phyloP scores from a whole-genome alignment of 2,888 invertebrate species.

The Heteropelma amictum region DNA sequence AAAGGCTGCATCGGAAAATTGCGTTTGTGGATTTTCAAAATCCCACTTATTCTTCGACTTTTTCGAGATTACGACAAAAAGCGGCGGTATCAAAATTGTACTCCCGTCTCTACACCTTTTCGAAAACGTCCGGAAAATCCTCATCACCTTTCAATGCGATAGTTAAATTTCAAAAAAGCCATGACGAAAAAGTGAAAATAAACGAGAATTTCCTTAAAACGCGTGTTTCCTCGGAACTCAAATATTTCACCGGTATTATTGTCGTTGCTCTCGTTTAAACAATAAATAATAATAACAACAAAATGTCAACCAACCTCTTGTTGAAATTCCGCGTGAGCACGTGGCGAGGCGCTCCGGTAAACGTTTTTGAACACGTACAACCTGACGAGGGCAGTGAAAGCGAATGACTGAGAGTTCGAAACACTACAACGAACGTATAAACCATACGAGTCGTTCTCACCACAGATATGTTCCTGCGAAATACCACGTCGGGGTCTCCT shows the following conservation, averaged over 20 bases:
- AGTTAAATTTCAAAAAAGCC: neutral
- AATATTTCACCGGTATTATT: too few relatives aligned
- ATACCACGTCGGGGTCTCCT: neutral
- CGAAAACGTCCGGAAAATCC: too few relatives aligned
- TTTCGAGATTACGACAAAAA: too few relatives aligned
- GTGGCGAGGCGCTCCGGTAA: conserved; percentile 54
- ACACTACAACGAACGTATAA: conserved; percentile 73
- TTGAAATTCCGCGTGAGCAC: conserved; percentile 54
- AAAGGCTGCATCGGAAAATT: too few relatives aligned
- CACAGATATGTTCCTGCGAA: conserved; percentile 47
- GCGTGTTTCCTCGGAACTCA: too few relatives aligned
- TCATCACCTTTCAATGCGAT: too few relatives aligned
- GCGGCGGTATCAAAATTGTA: too few relatives aligned
- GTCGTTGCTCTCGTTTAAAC: too few relatives aligned
- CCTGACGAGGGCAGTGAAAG: conserved; percentile 73
- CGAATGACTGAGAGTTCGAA: conserved; percentile 74
- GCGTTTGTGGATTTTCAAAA: too few relatives aligned
- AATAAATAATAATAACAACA: neutral
- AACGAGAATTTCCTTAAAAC: too few relatives aligned
- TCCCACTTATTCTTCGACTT: too few relatives aligned
- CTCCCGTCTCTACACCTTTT: too few relatives aligned
- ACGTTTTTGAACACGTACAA: conserved; percentile 60
- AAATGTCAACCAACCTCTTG: conserved; percentile 32
- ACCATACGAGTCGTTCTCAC: conserved; percentile 69
- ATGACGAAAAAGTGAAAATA: neutral